Evolutionary conservation across 92 coral and sea anemone species (phyloP).

Genomic region (Chrysogorgia sp.): DNA sequence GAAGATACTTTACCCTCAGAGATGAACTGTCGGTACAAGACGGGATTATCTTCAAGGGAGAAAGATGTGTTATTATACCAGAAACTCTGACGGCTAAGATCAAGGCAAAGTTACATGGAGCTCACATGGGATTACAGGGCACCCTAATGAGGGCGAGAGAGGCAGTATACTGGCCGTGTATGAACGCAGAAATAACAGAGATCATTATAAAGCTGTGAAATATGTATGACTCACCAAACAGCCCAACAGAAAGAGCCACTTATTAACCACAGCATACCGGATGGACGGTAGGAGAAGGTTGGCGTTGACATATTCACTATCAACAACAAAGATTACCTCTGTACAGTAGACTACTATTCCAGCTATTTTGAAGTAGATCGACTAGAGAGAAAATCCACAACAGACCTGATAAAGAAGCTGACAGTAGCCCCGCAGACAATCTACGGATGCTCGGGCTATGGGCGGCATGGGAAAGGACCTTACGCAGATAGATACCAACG

Average conservation of each 20-base stretch:
- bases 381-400: background rate
- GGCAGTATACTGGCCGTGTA: background rate
- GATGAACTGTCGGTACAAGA: constrained; percentile 15
- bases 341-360: background rate
- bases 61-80: background rate
- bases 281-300: background rate
- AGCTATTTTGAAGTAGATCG: background rate
- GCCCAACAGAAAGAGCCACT: background rate
- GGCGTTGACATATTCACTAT: background rate
- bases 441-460: too few species aligned
- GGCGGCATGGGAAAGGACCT: too few species aligned
- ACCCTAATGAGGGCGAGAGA: background rate
- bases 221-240: background rate
- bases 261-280: background rate
- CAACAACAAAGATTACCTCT: background rate
- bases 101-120: background rate
- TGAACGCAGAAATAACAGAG: background rate
- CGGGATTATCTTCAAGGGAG: constrained; percentile 11
- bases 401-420: background rate
- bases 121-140: constrained; percentile 1
- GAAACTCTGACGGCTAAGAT: background rate
- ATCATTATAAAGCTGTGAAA: background rate
- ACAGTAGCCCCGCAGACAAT: too few species aligned
- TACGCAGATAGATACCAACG: too few species aligned
- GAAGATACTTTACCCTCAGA: constrained; percentile 1